Evolutionary conservation across 2,888 invertebrate genomes (phyloP).

Genomic region (Drosophila planitibia): DNA sequence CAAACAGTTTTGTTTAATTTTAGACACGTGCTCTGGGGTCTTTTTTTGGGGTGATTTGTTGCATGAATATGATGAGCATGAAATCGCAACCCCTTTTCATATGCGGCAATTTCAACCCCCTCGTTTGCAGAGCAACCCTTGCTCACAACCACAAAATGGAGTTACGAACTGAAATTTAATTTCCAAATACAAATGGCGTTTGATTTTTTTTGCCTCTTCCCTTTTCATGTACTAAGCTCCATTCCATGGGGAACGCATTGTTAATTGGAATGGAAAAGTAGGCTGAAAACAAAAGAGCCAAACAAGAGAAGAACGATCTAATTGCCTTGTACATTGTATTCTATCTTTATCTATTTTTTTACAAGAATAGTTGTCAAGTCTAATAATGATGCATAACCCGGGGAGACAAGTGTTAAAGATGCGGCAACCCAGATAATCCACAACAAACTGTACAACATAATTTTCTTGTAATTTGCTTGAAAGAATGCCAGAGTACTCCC

Average conservation of each 20-base stretch:
- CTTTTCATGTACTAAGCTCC: conserved; percentile 23
- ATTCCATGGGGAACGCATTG: conserved; percentile 45
- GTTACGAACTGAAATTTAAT: conserved; percentile 14
- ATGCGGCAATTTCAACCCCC: conserved; percentile 51
- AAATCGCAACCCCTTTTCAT: conserved; percentile 47
- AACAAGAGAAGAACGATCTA: conserved; percentile 23
- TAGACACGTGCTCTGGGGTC: conserved; percentile 57
- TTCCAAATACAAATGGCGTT: conserved; percentile 36
- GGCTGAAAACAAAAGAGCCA: neutral
- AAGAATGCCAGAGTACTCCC: conserved; percentile 13
- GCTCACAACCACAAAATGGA: conserved; percentile 47
- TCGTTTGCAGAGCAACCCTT: conserved; percentile 44
- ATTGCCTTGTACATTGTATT: conserved; percentile 34
- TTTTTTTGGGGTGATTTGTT: conserved; percentile 35
- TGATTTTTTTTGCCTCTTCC: neutral
- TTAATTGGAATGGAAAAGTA: conserved; percentile 14
- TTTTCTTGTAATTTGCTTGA: conserved; percentile 65
- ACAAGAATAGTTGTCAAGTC: conserved; percentile 60
- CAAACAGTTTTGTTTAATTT: conserved; percentile 71
- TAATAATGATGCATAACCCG: conserved; percentile 77
- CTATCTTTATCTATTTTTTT: neutral
- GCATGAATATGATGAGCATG: conserved; percentile 36
- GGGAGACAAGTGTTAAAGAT: conserved; percentile 49
- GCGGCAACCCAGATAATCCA: conserved; percentile 63
- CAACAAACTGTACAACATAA: conserved; percentile 60